phyloP scores from a whole-genome alignment of 1,140 invertebrate species.

The Eriocheir sinensis region DNA sequence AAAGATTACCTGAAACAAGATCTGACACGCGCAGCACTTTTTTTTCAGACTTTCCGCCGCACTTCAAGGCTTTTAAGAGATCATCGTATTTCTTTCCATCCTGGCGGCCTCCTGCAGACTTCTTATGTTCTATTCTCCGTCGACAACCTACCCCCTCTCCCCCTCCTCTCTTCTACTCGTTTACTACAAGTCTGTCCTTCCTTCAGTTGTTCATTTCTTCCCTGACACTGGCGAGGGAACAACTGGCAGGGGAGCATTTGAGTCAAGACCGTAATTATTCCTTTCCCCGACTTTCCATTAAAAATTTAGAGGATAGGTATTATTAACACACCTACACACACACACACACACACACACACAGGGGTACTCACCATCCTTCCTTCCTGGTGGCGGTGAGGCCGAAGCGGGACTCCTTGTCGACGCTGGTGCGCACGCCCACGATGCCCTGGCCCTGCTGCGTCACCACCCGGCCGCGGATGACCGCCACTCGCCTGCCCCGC shows the following conservation, averaged over 20 bases:
- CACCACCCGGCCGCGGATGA: constrained; percentile 98
- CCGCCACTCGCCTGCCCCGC: constrained; percentile 94
- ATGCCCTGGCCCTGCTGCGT: constrained; percentile 96
- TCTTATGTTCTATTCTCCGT: too few species aligned
- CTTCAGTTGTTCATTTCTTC: too few species aligned
- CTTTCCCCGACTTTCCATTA: too few species aligned
- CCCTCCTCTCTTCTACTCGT: not conserved
- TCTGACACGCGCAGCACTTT: not conserved
- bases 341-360: constrained; percentile 35
- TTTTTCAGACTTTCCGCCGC: too few species aligned
- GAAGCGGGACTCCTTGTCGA: constrained; percentile 95
- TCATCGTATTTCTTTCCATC: too few species aligned
- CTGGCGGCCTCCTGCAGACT: too few species aligned
- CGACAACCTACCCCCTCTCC: not conserved
- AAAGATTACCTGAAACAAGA: not conserved
- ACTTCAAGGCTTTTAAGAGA: too few species aligned
- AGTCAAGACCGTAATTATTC: not conserved
- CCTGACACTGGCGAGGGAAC: not conserved
- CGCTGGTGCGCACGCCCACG: constrained; percentile 97
- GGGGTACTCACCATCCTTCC: constrained; percentile 93
- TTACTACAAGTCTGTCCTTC: too few species aligned
- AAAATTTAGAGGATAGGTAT: not conserved
- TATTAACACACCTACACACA: constrained; percentile 18
- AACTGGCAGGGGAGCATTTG: not conserved
- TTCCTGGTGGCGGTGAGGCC: constrained; percentile 97